phyloP scores from a whole-genome alignment of 2,797 vertebrate genomes.

The Ptychobarbus kaznakovi region DNA sequence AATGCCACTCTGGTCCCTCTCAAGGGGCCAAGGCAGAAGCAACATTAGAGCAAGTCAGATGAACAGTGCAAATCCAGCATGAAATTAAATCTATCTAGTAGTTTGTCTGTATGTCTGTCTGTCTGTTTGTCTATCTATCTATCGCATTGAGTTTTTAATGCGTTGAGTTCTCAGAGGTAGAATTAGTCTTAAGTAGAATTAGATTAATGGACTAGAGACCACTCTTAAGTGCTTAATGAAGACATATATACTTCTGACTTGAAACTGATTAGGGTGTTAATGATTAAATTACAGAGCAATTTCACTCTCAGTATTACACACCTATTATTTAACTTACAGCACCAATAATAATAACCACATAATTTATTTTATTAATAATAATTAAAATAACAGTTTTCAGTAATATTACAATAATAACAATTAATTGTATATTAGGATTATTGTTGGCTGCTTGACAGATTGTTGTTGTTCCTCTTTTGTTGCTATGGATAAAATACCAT shows the following conservation, averaged over 20 bases:
- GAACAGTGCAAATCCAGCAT: constrained; percentile 81
- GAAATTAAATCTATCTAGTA: constrained; percentile 53
- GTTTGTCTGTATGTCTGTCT: not conserved
- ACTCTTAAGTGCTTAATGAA: constrained; percentile 53
- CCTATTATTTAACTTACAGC: constrained; percentile 15
- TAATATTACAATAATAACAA: not conserved
- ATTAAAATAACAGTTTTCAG: not conserved
- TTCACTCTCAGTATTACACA: constrained; percentile 12
- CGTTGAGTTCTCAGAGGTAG: constrained; percentile 3
- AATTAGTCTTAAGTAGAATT: constrained; percentile 23
- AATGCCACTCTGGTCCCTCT: constrained; percentile 57
- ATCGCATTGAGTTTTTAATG: not conserved
- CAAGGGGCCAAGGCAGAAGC: constrained; percentile 64
- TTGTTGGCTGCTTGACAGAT: not conserved
- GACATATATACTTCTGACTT: constrained; percentile 49
- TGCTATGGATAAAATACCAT: not conserved
- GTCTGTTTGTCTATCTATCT: constrained; percentile 15
- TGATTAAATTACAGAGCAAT: constrained; percentile 41
- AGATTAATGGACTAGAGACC: constrained; percentile 38
- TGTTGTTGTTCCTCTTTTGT: not conserved
- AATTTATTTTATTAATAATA: not conserved
- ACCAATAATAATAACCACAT: not conserved
- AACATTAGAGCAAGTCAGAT: constrained; percentile 79
- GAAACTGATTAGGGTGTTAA: constrained; percentile 46
- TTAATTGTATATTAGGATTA: not conserved